phyloP scores from a whole-genome alignment of 1,140 invertebrate genomes.

The Sarcophaga peregrina region DNA sequence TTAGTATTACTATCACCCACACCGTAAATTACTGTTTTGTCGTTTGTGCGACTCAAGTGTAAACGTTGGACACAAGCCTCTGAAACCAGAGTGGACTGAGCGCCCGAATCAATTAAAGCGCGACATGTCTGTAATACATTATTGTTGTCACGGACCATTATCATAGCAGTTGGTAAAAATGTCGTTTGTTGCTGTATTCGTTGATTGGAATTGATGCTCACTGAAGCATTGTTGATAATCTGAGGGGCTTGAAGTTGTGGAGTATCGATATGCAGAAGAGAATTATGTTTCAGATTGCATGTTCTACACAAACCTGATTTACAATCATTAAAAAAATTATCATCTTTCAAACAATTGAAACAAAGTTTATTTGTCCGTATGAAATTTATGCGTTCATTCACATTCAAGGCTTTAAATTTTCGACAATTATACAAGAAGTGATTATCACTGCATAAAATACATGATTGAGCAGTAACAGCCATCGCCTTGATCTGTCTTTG shows the following conservation, averaged over 20 bases:
- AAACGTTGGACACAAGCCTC: constrained; percentile 37
- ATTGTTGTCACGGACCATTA: constrained; percentile 14
- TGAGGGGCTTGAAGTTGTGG: background rate
- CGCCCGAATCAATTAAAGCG: constrained; percentile 26
- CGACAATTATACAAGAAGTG: background rate
- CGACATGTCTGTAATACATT: background rate
- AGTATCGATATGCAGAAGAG: background rate
- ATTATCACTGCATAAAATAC: background rate
- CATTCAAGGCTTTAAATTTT: background rate
- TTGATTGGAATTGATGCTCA: background rate
- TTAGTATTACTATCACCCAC: background rate
- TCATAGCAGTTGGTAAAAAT: constrained; percentile 29
- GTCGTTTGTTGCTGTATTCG: background rate
- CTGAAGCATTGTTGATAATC: background rate
- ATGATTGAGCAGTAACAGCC: background rate
- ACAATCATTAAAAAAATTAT: background rate
- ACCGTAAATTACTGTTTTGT: constrained; percentile 18
- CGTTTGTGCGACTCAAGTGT: background rate
- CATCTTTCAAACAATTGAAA: too few species aligned
- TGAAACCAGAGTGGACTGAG: constrained; percentile 25
- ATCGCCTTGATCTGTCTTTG: background rate
- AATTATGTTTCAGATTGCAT: background rate
- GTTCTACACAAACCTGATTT: background rate
- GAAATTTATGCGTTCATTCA: background rate
- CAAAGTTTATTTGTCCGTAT: too few species aligned